These are phyloP conservation scores for Lepilemur ruficaudatus DNA, from an alignment of 2,797 vertebrate genomes.

Conservation along the genomic window DNA sequence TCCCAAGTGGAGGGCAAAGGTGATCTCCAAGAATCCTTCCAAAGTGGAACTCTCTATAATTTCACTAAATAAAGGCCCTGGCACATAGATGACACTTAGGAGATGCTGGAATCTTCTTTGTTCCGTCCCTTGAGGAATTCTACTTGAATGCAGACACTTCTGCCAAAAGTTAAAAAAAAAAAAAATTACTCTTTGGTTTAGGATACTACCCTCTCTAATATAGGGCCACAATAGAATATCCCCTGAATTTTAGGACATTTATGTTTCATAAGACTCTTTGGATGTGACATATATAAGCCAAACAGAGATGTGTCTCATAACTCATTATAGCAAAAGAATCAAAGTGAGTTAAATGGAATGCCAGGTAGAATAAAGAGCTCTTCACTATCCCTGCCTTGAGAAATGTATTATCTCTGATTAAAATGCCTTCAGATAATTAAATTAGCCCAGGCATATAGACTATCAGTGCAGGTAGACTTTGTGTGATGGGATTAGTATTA, in stretches of 20 bases:
- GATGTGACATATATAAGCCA: constrained; percentile 5
- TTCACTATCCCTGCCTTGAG: neutral
- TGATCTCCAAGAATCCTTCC: neutral
- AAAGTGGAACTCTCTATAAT: neutral
- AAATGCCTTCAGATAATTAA: constrained; percentile 34
- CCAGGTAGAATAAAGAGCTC: neutral
- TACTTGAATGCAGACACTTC: neutral
- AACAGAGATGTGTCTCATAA: neutral
- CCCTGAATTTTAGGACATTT: neutral
- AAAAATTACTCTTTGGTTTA: neutral
- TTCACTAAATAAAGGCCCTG: neutral
- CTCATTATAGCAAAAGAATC: neutral
- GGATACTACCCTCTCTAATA: neutral
- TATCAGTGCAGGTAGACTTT: neutral
- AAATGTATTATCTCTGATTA: neutral
- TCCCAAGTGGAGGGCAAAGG: neutral
- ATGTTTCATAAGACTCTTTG: neutral
- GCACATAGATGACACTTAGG: neutral
- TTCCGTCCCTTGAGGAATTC: neutral
- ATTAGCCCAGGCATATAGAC: neutral
- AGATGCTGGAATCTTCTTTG: neutral
- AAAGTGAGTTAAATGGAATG: neutral
- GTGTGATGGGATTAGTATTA: neutral
- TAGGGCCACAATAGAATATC: neutral
- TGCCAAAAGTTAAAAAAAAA: neutral